Base-by-base conservation (phyloP, 1,140 invertebrate species). In the Spodoptera frugiperda region DNA sequence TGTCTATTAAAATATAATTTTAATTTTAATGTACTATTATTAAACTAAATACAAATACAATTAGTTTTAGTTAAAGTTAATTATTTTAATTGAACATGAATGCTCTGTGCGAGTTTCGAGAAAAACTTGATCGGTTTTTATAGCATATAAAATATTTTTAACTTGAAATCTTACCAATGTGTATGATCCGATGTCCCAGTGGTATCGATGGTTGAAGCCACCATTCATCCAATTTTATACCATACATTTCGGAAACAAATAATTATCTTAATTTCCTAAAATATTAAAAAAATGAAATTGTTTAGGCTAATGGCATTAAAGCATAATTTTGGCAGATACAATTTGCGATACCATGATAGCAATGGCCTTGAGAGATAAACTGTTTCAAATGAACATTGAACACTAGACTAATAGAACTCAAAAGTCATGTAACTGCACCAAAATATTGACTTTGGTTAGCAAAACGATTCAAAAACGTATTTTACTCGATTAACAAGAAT, bases 201-300 rank as follows among this genome's bases (percentile, higher is more conserved):
- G 39, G 21, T 61, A n/a, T 61, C 21, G 10, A 61, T 61, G 21
- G 19, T 14, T 49, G 11, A 6, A 61, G 3, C 33, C 1, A 33
- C 5, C n/a, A 21, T 10, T 0, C 21, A 12, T 5, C 33, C 48
- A 12, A 33, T 73, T 73, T 61, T 73, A 73, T 73, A 73, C 55
- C 9, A 15, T 10, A 49, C 12, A 33, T 14, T 12, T 49, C 71
- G 71, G 71, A 73, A 49, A 73, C 25, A n/a, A 21, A 59, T 21
- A 73, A 73, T 73, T 73, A 73, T 73, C 33, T 9, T 73, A 73
- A 73, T 73, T 51, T 21, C 19, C 6, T 49, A 73, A 49, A 73
- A 49, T 73, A 59, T 44, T 19, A 61, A 73, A 73, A 49, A 73
- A 49, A 39, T 46, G 19, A 46, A 25, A 48, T 59, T 59, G 44